Percentiles rank a stretch among this genome's conserved stretches.
These are phyloP conservation scores for Periophthalmus magnuspinnatus DNA, from an alignment of 2,797 vertebrate genomes.

Conservation along the genomic window DNA sequence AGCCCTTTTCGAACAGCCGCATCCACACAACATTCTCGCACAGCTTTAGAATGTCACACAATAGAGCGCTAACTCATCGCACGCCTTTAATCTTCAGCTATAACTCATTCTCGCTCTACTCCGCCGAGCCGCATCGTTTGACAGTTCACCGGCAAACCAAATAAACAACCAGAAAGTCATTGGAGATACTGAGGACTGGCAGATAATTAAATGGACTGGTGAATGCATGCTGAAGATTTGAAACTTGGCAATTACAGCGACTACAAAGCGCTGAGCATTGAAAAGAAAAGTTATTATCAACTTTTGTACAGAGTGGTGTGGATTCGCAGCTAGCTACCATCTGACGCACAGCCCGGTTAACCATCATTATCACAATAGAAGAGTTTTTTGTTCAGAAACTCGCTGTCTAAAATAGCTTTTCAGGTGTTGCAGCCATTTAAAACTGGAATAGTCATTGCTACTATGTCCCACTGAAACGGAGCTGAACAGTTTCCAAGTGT, in stretches of 20 bases:
- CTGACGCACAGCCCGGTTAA: neutral
- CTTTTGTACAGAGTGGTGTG: neutral
- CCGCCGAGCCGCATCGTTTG: conserved; percentile 6
- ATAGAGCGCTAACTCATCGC: conserved; percentile 18
- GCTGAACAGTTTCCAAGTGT: neutral
- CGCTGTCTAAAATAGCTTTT: neutral
- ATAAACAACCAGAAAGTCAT: conserved; percentile 12
- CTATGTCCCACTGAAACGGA: neutral
- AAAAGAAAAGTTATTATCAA: conserved; percentile 9
- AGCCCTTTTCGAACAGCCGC: conserved; percentile 18
- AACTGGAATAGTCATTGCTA: neutral
- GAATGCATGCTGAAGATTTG: conserved; percentile 2
- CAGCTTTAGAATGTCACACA: conserved; percentile 19
- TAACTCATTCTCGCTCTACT: conserved; percentile 23
- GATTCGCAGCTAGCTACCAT: neutral
- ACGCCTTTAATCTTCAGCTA: conserved; percentile 6
- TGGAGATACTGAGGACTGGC: conserved; percentile 2
- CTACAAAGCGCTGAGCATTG: neutral
- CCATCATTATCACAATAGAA: neutral
- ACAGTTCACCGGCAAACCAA: conserved; percentile 16
- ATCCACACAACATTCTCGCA: conserved; percentile 14
- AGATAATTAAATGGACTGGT: conserved; percentile 9
- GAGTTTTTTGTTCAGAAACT: neutral
- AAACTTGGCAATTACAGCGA: conserved; percentile 8
- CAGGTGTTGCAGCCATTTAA: neutral